phyloP scores from a whole-genome alignment of 1,140 invertebrate genomes.

The Periplaneta americana region DNA sequence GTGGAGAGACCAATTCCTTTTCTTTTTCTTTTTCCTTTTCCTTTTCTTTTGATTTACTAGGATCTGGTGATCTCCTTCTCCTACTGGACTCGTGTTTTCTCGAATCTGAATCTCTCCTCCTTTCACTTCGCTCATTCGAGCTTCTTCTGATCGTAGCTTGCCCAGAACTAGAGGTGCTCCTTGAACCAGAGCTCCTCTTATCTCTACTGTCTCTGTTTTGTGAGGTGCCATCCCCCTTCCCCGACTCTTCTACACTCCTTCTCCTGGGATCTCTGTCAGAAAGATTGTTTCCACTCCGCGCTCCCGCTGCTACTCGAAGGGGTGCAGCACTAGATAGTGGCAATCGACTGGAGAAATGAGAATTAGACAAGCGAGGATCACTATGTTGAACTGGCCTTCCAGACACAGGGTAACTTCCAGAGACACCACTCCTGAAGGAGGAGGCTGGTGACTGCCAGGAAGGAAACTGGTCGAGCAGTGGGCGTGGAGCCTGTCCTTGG shows the following conservation, averaged over 20 bases:
- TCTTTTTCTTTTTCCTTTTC: not conserved
- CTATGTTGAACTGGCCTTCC: not conserved
- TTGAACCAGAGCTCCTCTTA: not conserved
- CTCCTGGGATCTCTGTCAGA: conserved; percentile 2
- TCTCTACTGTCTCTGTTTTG: not conserved
- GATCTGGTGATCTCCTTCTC: not conserved
- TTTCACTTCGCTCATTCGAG: not conserved
- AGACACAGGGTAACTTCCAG: not conserved
- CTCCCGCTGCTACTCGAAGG: not conserved
- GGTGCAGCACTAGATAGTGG: not conserved
- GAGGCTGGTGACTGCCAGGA: not conserved
- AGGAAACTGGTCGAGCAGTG: not conserved
- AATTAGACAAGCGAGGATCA: not conserved
- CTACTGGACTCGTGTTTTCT: not conserved
- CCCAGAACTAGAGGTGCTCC: not conserved
- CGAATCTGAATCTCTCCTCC: not conserved
- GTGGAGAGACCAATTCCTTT: conserved; percentile 31
- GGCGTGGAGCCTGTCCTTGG: not conserved
- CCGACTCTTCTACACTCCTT: not conserved
- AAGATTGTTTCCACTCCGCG: not conserved
- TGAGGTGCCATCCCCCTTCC: not conserved
- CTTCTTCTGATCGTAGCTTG: not conserved
- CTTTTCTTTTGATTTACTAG: not conserved
- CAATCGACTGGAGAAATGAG: not conserved
- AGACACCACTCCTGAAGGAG: not conserved